These are phyloP conservation scores for Centropristis striata DNA, from an alignment of 2,113 vertebrate genomes.

Conservation along the genomic window DNA sequence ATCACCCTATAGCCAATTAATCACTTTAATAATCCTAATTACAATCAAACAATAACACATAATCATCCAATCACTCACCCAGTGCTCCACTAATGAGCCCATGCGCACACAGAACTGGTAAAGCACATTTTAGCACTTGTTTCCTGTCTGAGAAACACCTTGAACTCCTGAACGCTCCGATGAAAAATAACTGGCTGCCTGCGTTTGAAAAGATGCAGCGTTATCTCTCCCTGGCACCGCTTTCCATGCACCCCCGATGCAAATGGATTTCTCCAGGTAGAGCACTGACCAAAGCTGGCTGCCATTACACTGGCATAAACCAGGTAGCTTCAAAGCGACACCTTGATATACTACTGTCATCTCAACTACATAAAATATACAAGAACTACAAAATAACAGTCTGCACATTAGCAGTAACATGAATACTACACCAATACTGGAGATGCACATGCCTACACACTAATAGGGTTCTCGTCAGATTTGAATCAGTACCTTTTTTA, in stretches of 20 bases:
- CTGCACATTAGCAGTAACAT: conserved; percentile 17
- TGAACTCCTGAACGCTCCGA: conserved; percentile 35
- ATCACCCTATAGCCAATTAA: conserved; percentile 52
- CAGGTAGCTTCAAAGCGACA: conserved; percentile 64
- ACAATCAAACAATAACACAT: conserved; percentile 70
- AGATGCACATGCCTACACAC: conserved; percentile 20
- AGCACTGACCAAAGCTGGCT: conserved; percentile 57
- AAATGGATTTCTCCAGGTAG: conserved; percentile 70
- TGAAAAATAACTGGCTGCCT: conserved; percentile 57
- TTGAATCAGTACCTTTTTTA: conserved; percentile 30
- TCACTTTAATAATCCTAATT: conserved; percentile 72
- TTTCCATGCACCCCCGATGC: conserved; percentile 34
- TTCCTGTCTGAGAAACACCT: conserved; percentile 59
- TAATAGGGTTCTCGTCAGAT: conserved; percentile 29
- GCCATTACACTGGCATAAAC: conserved; percentile 56
- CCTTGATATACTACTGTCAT: conserved; percentile 32
- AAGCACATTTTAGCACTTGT: conserved; percentile 42
- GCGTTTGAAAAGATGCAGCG: conserved; percentile 52
- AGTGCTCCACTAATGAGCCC: conserved; percentile 69
- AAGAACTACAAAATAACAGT: conserved; percentile 14
- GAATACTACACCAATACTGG: conserved; percentile 11
- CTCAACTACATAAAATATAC: conserved; percentile 15
- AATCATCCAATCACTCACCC: conserved; percentile 70
- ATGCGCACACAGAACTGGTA: conserved; percentile 15
- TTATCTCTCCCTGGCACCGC: conserved; percentile 65